Evolutionary conservation across 2,888 invertebrate genomes (phyloP), one percentile per base, ranked within the genome.

Genomic region (Pachydiplax longipennis): DNA sequence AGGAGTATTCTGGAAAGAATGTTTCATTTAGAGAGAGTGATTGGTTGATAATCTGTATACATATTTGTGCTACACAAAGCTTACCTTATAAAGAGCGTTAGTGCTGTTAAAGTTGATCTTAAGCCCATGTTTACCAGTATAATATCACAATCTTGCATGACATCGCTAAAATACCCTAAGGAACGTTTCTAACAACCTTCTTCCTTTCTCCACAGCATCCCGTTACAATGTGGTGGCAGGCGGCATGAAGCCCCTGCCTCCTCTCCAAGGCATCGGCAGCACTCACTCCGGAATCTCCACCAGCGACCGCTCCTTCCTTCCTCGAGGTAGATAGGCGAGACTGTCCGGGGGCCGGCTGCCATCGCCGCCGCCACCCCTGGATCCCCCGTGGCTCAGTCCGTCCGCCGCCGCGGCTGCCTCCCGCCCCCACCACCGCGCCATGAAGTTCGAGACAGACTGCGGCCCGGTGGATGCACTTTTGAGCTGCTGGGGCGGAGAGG

Each of bases 351-450:
- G 87, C 87, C 87, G 61, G 83, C 83, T 58, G 83, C 83, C 83
- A 22, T 48, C 58, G 83, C 83, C 83, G 87, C 87, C 87, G 87
- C 61, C 87, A 65, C 87, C 83, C 83, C 90, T 90, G 90, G 90
- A 90, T 90, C 90, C 90, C 82, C 90, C 90, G 90, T 90, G 90
- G 90, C 81, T 90, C 80, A 90, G 90, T 61, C 90, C 90, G 61
- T 90, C 53, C 81, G 90, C 90, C 44, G 61, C 53, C 81, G 90
- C 90, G 44, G 61, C 65, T 15, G 83, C 83, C 48, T 25, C 83
- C 53, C 83, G 83, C n/a, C 81, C 58, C 80, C 25, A 80, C 48
- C 82, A 48, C 90, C 90, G 80, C 25, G 83, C 65, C 48, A 91
- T 91, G 91, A 91, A 91, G 91, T 91, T 91, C 82, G 83, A 81